These are phyloP conservation scores for Elephas maximus DNA, from an alignment of 2,113 vertebrate genomes.

Conservation along the genomic window DNA sequence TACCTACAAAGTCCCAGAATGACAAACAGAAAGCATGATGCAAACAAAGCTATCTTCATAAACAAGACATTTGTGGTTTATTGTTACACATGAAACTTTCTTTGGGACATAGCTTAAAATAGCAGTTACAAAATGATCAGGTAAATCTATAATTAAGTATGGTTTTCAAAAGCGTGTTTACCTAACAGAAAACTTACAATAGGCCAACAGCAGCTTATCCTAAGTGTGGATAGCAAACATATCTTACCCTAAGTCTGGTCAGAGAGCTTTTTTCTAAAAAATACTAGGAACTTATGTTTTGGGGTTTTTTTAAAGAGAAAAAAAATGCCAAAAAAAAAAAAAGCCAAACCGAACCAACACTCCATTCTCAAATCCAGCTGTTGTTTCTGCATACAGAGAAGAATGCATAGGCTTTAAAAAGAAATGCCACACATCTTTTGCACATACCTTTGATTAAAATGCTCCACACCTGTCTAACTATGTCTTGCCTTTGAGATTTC, in stretches of 20 bases:
- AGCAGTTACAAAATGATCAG: constrained; percentile 46
- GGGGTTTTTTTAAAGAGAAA: neutral
- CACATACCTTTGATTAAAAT: neutral
- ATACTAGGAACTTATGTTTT: neutral
- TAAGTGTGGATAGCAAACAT: no score
- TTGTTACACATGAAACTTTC: constrained; percentile 57
- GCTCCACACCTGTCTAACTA: neutral
- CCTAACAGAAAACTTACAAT: constrained; percentile 21
- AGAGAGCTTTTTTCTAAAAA: constrained; percentile 48
- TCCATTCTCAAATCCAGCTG: constrained; percentile 17
- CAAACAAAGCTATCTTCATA: constrained; percentile 39
- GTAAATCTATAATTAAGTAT: constrained; percentile 65
- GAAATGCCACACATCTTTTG: neutral
- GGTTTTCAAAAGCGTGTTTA: constrained; percentile 54
- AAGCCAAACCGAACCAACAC: neutral
- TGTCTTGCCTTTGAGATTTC: neutral
- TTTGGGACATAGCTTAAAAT: constrained; percentile 46
- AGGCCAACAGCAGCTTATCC: neutral
- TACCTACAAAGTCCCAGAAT: neutral
- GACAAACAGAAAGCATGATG: neutral
- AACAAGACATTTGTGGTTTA: constrained; percentile 20
- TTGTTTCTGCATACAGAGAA: neutral
- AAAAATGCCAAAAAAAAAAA: neutral
- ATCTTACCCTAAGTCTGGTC: neutral
- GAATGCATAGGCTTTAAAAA: constrained; percentile 8